Conservation (phyloP, 2,797 vertebrate species). For the Liasis olivaceus region DNA sequence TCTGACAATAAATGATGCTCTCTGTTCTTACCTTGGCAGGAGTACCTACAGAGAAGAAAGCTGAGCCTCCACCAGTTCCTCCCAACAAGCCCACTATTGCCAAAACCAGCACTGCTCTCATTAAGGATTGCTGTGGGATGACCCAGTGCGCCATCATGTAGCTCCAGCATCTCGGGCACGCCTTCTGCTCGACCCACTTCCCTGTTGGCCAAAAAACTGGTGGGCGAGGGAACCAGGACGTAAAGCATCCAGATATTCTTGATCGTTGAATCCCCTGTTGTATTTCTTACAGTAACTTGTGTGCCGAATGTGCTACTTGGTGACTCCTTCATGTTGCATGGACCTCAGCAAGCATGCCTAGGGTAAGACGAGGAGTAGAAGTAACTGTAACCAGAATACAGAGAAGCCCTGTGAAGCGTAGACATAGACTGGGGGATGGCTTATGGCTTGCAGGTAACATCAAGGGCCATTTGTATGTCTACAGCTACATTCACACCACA, state of each 20-base stretch:
- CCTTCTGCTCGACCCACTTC: conserved; percentile 51
- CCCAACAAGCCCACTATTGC: conserved; percentile 91
- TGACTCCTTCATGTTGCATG: conserved; percentile 78
- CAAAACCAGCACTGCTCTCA: conserved; percentile 89
- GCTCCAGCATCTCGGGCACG: conserved; percentile 41
- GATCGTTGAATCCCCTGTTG: conserved; percentile 54
- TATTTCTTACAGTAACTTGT: conserved; percentile 33
- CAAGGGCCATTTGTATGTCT: background rate
- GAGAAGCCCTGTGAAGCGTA: conserved; percentile 50
- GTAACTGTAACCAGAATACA: conserved; percentile 70
- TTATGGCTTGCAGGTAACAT: background rate
- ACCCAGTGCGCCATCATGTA: conserved; percentile 94
- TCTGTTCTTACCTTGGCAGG: conserved; percentile 73
- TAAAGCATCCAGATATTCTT: conserved; percentile 57
- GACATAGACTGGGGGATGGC: background rate
- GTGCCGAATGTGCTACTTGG: conserved; percentile 66
- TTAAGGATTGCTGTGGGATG: conserved; percentile 97
- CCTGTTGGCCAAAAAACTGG: conserved; percentile 35
- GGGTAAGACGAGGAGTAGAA: conserved; percentile 65
- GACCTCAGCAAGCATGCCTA: conserved; percentile 79
- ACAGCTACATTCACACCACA: background rate
- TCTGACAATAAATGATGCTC: conserved; percentile 26
- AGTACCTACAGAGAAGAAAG: conserved; percentile 85
- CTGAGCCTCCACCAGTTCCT: conserved; percentile 78
- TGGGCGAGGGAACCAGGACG: conserved; percentile 58